A percentile compares a stretch with the other conserved stretches of the same genome.
Conservation (phyloP, 2,888 invertebrate species). For the Cataglyphis altisquamis region DNA sequence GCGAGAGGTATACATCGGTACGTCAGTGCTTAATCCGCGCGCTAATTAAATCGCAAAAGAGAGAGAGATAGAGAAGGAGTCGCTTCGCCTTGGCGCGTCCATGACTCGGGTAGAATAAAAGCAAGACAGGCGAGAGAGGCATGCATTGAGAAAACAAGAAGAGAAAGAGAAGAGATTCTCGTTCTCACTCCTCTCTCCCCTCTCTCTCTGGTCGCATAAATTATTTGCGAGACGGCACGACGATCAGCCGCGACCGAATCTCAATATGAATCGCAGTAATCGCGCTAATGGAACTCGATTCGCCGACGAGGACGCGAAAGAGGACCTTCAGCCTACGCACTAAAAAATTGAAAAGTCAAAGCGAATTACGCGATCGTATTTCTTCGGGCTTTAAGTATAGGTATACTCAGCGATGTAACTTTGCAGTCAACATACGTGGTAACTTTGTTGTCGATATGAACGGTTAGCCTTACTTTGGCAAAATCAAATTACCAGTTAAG, state of each 20-base stretch:
- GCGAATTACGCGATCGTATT: slow-evolving; percentile 47
- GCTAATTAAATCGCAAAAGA: slow-evolving; percentile 76
- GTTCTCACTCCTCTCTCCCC: slow-evolving; percentile 15
- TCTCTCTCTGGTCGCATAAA: slow-evolving; percentile 65
- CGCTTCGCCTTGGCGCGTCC: slow-evolving; percentile 72
- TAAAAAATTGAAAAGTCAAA: slow-evolving; percentile 55
- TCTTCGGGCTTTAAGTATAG: slow-evolving; percentile 46
- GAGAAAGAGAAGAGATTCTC: neutral
- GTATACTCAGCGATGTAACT: slow-evolving; percentile 34
- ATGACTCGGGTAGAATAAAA: slow-evolving; percentile 64
- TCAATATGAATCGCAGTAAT: slow-evolving; percentile 73
- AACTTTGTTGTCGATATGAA: slow-evolving; percentile 48
- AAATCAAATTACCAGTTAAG: slow-evolving; percentile 38
- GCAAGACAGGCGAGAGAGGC: slow-evolving; percentile 29
- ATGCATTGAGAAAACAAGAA: slow-evolving; percentile 34
- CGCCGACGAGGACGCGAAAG: slow-evolving; percentile 52
- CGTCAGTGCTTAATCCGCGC: slow-evolving; percentile 74
- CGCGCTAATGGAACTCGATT: slow-evolving; percentile 76
- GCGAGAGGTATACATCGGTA: slow-evolving; percentile 67
- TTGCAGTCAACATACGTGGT: slow-evolving; percentile 27
- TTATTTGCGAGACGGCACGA: slow-evolving; percentile 71
- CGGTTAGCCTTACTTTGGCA: slow-evolving; percentile 9
- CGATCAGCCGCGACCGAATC: slow-evolving; percentile 47
- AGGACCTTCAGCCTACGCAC: slow-evolving; percentile 49
- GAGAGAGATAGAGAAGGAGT: slow-evolving; percentile 72